phyloP scores from a whole-genome alignment of 2,113 vertebrate species.

The Scortum barcoo region DNA sequence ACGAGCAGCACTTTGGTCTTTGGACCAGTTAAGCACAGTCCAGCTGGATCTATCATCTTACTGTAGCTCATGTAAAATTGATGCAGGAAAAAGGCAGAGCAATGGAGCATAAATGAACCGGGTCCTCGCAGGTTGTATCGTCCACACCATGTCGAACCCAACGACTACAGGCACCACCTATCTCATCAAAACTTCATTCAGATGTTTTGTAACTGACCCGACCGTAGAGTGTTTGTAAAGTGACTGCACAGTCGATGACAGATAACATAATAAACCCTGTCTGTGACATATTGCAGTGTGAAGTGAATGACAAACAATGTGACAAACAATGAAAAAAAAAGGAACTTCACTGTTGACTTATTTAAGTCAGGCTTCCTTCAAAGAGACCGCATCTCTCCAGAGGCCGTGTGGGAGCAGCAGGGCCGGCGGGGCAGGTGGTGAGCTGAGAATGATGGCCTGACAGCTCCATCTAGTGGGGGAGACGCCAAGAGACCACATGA shows the following conservation, averaged over 20 bases:
- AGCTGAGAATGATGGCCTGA: background rate
- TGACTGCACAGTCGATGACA: background rate
- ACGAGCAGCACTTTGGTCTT: background rate
- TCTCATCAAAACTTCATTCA: background rate
- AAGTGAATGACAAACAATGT: background rate
- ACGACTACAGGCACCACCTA: background rate
- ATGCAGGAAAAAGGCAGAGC: background rate
- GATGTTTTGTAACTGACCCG: background rate
- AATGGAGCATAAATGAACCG: slow-evolving; percentile 17
- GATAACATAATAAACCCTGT: background rate
- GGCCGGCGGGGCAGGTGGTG: background rate
- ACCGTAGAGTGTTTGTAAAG: background rate
- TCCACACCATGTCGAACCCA: background rate
- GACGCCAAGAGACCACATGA: background rate
- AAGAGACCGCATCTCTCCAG: slow-evolving; percentile 1
- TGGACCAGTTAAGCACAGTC: background rate
- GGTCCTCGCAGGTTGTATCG: background rate
- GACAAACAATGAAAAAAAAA: background rate
- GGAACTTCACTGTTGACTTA: background rate
- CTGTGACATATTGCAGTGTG: background rate
- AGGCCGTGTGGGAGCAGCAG: background rate
- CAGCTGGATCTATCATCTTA: slow-evolving; percentile 26
- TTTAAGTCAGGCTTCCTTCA: background rate
- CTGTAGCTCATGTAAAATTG: slow-evolving; percentile 26
- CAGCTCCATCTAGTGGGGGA: slow-evolving; percentile 63